phyloP scores from a whole-genome alignment of 2,113 vertebrate species.

The Podiceps cristatus region DNA sequence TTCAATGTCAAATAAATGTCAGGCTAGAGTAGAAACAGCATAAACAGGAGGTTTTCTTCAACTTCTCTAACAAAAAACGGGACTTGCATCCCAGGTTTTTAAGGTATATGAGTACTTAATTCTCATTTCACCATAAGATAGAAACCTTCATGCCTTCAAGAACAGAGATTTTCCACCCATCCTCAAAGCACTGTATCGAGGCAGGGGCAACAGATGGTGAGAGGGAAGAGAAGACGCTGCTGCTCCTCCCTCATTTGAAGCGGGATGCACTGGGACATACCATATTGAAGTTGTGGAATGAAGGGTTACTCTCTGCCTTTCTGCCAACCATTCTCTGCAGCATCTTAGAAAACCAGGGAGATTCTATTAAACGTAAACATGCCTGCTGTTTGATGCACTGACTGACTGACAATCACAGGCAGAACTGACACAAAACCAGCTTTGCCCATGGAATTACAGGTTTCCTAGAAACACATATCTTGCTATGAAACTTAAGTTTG shows the following conservation, averaged over 20 bases:
- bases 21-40: not conserved
- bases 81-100: not conserved
- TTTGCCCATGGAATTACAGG: not conserved
- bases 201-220: not conserved
- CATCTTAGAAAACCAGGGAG: not conserved
- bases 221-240: not conserved
- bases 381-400: not conserved
- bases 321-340: not conserved
- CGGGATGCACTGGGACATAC: not conserved
- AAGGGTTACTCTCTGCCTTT: not conserved
- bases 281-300: accelerated
- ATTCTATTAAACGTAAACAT: not conserved
- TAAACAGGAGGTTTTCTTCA: not conserved
- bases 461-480: not conserved
- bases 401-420: not conserved
- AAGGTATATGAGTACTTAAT: not conserved
- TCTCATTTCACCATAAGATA: not conserved
- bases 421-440: not conserved
- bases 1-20: slow-evolving; percentile 46
- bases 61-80: not conserved
- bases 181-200: not conserved
- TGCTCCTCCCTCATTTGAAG: not conserved
- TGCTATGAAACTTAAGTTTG: not conserved
- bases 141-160: not conserved
- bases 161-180: not conserved